phyloP scores from a whole-genome alignment of 2,888 invertebrate genomes.

The Scaptomyza polygonia region DNA sequence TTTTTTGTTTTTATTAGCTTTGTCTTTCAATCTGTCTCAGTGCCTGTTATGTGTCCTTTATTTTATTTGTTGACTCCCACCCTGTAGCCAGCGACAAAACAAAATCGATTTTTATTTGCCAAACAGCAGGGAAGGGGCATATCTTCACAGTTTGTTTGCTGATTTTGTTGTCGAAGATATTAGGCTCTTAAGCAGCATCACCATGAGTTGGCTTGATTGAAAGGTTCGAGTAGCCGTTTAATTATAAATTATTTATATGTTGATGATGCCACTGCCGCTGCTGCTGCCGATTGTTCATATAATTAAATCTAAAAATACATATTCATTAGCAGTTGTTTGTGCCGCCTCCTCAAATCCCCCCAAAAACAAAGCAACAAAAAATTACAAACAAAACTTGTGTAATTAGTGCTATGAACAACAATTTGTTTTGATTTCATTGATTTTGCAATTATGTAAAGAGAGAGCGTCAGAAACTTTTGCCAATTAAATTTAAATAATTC shows the following conservation, averaged over 20 bases:
- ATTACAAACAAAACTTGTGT: conserved; percentile 48
- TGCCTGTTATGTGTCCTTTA: conserved; percentile 54
- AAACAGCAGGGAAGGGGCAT: conserved; percentile 14
- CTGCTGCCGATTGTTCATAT: conserved; percentile 1
- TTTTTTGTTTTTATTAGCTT: conserved; percentile 61
- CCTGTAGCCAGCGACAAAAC: conserved; percentile 44
- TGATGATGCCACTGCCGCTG: not conserved
- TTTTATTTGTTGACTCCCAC: conserved; percentile 57
- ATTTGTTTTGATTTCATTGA: conserved; percentile 68
- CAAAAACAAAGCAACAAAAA: not conserved
- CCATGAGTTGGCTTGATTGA: conserved; percentile 31
- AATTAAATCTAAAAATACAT: conserved; percentile 18
- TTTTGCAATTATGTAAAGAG: conserved; percentile 66
- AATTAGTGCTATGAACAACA: conserved; percentile 54
- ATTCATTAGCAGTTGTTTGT: conserved; percentile 45
- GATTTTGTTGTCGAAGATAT: conserved; percentile 51
- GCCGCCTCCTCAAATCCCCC: not conserved
- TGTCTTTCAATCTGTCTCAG: conserved; percentile 59
- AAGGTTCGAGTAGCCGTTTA: conserved; percentile 18
- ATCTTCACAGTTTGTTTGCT: conserved; percentile 40
- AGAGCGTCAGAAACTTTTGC: conserved; percentile 40
- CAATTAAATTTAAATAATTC: conserved; percentile 56
- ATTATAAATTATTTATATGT: conserved; percentile 22
- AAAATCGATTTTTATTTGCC: conserved; percentile 62
- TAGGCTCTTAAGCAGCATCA: conserved; percentile 36